Percentiles rank a stretch among this genome's conserved stretches.
Conservation (phyloP, 2,888 invertebrate species). For the Lomographa bimaculata region DNA sequence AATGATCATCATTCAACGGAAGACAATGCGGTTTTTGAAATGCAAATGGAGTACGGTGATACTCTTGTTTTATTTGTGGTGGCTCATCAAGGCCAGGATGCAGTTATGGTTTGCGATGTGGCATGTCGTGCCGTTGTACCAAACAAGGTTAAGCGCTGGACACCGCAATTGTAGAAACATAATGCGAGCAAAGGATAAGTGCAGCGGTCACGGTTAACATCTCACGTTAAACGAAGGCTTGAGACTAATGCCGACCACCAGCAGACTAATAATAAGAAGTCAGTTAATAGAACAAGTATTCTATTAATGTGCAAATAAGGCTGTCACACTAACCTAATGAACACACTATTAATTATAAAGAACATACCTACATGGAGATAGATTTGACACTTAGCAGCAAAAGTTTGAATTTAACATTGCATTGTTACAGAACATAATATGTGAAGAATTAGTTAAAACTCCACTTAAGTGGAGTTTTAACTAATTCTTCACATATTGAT, state of each 20-base stretch:
- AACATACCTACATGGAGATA: too few relatives aligned
- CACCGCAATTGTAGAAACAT: slow-evolving; percentile 58
- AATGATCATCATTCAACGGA: neutral
- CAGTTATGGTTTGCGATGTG: slow-evolving; percentile 57
- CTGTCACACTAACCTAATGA: slow-evolving; percentile 29
- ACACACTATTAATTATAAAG: too few relatives aligned
- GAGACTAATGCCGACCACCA: slow-evolving; percentile 56
- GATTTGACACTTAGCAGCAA: too few relatives aligned
- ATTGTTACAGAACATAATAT: too few relatives aligned
- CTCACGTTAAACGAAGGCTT: slow-evolving; percentile 60
- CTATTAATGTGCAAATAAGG: slow-evolving; percentile 38
- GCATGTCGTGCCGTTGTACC: slow-evolving; percentile 56
- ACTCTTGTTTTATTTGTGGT: slow-evolving; percentile 13
- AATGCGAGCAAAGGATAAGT: slow-evolving; percentile 55
- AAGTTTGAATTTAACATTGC: too few relatives aligned
- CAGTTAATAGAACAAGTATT: slow-evolving; percentile 34
- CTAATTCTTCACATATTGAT: too few relatives aligned
- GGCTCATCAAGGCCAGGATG: slow-evolving; percentile 51
- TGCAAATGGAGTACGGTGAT: slow-evolving; percentile 4
- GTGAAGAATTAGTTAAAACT: too few relatives aligned
- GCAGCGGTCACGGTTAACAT: slow-evolving; percentile 71
- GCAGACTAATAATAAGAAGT: slow-evolving; percentile 43
- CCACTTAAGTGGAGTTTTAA: too few relatives aligned
- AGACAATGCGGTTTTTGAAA: slow-evolving; percentile 7
- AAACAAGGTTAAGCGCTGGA: slow-evolving; percentile 69